These are phyloP conservation scores for Pharmacophagus antenor DNA, from an alignment of 2,888 invertebrate genomes.

Conservation along the genomic window DNA sequence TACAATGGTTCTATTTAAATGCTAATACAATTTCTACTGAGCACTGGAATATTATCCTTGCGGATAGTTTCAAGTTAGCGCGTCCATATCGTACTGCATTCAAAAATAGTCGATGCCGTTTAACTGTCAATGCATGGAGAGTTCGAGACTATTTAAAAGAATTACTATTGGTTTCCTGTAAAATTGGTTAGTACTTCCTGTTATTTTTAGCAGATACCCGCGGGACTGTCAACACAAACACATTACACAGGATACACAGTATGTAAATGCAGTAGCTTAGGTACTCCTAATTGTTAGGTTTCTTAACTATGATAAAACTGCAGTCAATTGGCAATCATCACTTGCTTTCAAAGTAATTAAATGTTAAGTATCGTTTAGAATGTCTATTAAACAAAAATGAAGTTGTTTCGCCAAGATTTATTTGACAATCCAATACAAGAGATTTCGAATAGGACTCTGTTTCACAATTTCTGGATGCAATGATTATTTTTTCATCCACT, in stretches of 20 bases:
- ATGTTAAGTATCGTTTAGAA: too few species aligned
- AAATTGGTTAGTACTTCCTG: neutral
- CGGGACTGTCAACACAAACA: neutral
- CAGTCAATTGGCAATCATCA: too few species aligned
- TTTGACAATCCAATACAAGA: too few species aligned
- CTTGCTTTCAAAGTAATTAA: too few species aligned
- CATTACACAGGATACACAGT: neutral
- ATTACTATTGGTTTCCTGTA: neutral
- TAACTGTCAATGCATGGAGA: neutral
- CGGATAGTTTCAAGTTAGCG: constrained; percentile 49
- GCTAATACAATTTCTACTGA: constrained; percentile 55
- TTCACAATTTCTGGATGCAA: too few species aligned
- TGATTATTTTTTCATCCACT: too few species aligned
- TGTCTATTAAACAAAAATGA: too few species aligned
- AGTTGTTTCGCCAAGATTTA: too few species aligned
- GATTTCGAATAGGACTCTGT: too few species aligned
- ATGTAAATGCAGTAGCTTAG: neutral
- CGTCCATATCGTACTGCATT: constrained; percentile 40
- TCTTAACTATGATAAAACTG: too few species aligned
- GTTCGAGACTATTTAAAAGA: neutral
- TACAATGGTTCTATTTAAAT: constrained; percentile 57
- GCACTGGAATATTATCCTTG: constrained; percentile 50
- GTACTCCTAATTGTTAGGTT: too few species aligned
- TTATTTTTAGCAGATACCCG: too few species aligned
- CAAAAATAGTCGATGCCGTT: neutral